Percentiles rank a stretch among this genome's conserved stretches.
Evolutionary conservation across 2,113 vertebrate genomes (phyloP).

Genomic region (Neoarius graeffei): DNA sequence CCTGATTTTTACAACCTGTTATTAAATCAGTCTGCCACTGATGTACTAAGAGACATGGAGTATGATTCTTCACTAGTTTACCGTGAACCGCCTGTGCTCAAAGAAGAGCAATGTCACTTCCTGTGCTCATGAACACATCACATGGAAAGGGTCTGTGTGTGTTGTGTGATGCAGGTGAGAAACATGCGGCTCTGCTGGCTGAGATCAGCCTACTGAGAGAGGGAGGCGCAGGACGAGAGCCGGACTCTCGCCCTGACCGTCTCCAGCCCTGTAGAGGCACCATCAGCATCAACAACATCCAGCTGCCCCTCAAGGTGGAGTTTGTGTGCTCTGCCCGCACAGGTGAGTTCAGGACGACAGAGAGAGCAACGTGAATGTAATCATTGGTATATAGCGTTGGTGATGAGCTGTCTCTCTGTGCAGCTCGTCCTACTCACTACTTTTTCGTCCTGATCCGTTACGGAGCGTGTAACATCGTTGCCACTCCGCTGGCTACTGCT

Average conservation of each 20-base stretch:
- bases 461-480: constrained; percentile 72
- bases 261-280: constrained; percentile 73
- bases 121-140: not conserved
- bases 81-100: not conserved
- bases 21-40: too few relatives aligned
- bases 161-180: constrained; percentile 67
- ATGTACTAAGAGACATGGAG: too few relatives aligned
- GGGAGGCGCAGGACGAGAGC: constrained; percentile 37
- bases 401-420: not conserved
- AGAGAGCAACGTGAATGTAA: not conserved
- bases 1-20: too few relatives aligned
- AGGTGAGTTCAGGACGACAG: constrained; percentile 18
- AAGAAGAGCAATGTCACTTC: not conserved
- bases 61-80: not conserved
- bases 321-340: constrained; percentile 73
- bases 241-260: constrained; percentile 8
- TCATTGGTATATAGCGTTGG: not conserved
- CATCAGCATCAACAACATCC: constrained; percentile 69
- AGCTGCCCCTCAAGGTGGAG: constrained; percentile 78
- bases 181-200: constrained; percentile 66
- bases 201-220: constrained; percentile 68
- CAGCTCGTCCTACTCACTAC: constrained; percentile 75
- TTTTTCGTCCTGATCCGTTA: constrained; percentile 79
- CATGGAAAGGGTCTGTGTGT: not conserved
- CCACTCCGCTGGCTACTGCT: constrained; percentile 75